phyloP scores from a whole-genome alignment of 2,797 vertebrate species.

The Loris lydekkerianus region DNA sequence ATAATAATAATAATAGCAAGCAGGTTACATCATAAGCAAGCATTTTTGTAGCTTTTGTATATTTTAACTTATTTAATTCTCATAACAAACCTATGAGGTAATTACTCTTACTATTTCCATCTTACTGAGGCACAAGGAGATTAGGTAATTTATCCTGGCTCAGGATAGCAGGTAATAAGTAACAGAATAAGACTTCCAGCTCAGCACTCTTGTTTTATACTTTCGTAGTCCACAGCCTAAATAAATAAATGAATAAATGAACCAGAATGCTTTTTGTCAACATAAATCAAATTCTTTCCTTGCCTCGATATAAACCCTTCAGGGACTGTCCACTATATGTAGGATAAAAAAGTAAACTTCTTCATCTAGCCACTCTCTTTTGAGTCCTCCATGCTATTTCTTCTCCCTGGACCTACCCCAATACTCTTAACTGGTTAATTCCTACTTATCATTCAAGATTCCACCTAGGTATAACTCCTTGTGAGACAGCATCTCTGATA shows the following conservation, averaged over 20 bases:
- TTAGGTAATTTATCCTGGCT: background rate
- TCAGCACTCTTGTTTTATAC: background rate
- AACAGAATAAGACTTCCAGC: background rate
- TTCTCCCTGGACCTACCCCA: background rate
- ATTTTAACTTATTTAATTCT: background rate
- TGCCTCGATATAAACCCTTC: background rate
- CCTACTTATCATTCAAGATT: background rate
- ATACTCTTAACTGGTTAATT: background rate
- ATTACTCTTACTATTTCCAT: background rate
- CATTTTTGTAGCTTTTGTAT: background rate
- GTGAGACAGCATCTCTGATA: background rate
- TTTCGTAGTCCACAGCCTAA: background rate
- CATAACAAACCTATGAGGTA: background rate
- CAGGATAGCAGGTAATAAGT: background rate
- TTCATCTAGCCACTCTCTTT: background rate
- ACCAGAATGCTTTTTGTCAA: background rate
- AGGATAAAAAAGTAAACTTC: background rate
- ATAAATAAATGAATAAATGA: background rate
- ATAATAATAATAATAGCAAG: background rate
- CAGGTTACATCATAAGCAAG: background rate
- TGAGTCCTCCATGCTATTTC: background rate
- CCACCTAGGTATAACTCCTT: background rate
- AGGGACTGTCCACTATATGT: background rate
- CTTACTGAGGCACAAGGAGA: background rate
- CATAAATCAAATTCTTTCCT: background rate